Base-by-base conservation (phyloP, 2,113 vertebrate genomes). In the Gnathonemus echidnorhynchus region DNA sequence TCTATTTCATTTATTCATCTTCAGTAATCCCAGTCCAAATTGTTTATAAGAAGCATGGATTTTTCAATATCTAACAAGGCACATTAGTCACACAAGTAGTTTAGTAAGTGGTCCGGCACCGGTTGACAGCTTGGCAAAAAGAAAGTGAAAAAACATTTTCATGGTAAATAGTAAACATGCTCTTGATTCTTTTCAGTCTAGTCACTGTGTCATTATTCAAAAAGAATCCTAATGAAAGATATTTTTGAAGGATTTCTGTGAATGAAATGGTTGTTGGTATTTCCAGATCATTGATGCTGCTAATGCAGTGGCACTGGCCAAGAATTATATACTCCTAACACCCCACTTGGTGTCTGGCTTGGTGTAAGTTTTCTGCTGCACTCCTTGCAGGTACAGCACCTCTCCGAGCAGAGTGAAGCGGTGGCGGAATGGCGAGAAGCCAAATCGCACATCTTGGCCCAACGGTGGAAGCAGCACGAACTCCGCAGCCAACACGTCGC, bases 361-460 rank as follows among this genome's bases (percentile, higher is more conserved):
- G n/a, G 70, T 21, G 35, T 50, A 11, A 58, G 15, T 89, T 5
- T 19, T 10, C 62, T 7, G 42, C 9, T 48, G 2, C 0, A 19
- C 66, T 56, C 46, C 48, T 87, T 6, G 17, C 93, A 96, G 96
- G 89, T 91, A 92, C 17, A 91, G 70, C 1, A 27, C 13, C 9
- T 93, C 95, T 46, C 94, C 94, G 7, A 89, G 87, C 90, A 92
- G 95, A 91, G 96, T 96, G 74, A 95, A 95, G 5, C 93, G 94
- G 5, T 95, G 92, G 45, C 89, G 93, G 21, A 93, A 93, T 2
- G 90, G 88, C 3, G 95, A 96, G 90, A 94, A 95, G 0, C 91
- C 94, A 0, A 90, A 90, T 3, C 94, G 95, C 19, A 45, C 92
- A 6, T 93, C 95, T 5, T 96, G 96, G 96, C 95, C 96, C 66